These are phyloP conservation scores for Lacerta viridis DNA, from an alignment of 2,797 vertebrate species.

Conservation along the genomic window DNA sequence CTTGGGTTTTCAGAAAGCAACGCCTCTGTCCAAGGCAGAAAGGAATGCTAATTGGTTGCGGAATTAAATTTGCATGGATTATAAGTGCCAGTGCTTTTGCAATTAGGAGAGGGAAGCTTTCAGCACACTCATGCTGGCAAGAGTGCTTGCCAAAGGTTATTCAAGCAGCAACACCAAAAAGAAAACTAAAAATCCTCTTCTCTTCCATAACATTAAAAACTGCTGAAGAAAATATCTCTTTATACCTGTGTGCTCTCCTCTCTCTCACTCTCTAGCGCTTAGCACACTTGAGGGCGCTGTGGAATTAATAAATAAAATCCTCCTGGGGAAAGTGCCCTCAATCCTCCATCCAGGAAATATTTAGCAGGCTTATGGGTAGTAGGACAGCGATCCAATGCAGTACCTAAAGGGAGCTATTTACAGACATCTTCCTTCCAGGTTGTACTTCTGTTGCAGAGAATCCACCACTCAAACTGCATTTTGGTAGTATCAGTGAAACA, in stretches of 20 bases:
- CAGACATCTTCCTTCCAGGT: background rate
- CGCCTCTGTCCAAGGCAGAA: background rate
- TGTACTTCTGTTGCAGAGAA: background rate
- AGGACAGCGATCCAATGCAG: background rate
- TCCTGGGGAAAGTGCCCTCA: background rate
- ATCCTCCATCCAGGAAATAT: background rate
- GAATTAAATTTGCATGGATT: slow-evolving; percentile 36
- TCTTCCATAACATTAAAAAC: background rate
- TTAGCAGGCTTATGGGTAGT: background rate
- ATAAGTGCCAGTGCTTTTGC: slow-evolving; percentile 13
- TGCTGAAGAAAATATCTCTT: background rate
- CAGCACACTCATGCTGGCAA: background rate
- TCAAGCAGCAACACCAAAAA: slow-evolving; percentile 2
- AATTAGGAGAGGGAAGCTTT: slow-evolving; percentile 15
- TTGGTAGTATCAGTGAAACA: background rate
- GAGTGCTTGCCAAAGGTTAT: slow-evolving; percentile 21
- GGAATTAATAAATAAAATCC: slow-evolving; percentile 12
- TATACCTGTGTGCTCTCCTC: background rate
- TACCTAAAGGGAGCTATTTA: background rate
- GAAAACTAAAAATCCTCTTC: background rate
- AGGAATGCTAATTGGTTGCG: background rate
- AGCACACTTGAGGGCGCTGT: slow-evolving; percentile 36
- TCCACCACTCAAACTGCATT: background rate
- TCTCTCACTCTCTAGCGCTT: background rate
- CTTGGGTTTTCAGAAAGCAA: background rate